Conservation (phyloP, 2,113 vertebrate species). For the Gymnogyps californianus region DNA sequence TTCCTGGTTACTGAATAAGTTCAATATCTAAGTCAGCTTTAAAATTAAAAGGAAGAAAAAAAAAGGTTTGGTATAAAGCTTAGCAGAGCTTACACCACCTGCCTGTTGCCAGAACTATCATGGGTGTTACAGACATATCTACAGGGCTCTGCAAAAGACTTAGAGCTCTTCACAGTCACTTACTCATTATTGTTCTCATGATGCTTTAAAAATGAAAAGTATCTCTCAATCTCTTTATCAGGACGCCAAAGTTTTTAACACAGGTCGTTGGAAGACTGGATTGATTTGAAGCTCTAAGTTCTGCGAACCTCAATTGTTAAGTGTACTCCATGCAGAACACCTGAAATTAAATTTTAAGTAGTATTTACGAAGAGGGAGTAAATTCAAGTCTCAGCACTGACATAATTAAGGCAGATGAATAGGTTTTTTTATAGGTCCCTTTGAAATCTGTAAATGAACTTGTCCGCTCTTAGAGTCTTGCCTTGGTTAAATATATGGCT, state of each 20-base stretch:
- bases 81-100: background rate
- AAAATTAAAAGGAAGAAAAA: background rate
- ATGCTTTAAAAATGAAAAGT: slow-evolving; percentile 1
- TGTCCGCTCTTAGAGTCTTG: slow-evolving; percentile 29
- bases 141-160: background rate
- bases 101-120: background rate
- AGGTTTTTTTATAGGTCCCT: slow-evolving; percentile 49
- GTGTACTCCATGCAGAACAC: slow-evolving; percentile 47
- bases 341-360: slow-evolving; percentile 67
- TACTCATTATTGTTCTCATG: background rate
- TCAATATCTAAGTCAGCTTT: background rate
- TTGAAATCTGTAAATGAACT: slow-evolving; percentile 65
- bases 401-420: slow-evolving; percentile 67
- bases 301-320: slow-evolving; percentile 57
- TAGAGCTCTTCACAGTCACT: background rate
- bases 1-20: background rate
- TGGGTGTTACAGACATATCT: background rate
- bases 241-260: slow-evolving; percentile 14
- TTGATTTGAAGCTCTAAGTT: slow-evolving; percentile 49
- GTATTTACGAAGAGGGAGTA: slow-evolving; percentile 65
- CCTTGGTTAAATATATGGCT: slow-evolving; percentile 65
- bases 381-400: slow-evolving; percentile 40
- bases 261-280: background rate
- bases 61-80: background rate
- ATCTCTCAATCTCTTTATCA: background rate